phyloP scores from a whole-genome alignment of 2,113 vertebrate genomes.

The Menidia beryllina region DNA sequence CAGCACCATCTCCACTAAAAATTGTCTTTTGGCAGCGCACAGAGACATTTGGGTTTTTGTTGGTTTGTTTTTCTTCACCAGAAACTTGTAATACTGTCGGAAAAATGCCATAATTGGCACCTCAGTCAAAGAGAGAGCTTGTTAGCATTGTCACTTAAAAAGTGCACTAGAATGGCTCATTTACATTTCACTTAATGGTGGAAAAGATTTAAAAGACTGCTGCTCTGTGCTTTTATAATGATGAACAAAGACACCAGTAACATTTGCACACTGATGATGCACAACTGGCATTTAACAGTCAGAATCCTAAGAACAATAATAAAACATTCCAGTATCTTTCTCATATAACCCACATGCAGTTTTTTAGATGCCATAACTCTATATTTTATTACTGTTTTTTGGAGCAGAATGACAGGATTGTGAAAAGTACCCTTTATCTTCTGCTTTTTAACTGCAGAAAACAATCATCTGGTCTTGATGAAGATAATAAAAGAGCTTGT shows the following conservation, averaged over 20 bases:
- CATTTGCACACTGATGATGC: neutral
- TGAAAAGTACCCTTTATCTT: neutral
- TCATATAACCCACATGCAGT: neutral
- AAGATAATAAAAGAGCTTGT: neutral
- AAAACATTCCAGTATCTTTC: neutral
- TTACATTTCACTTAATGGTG: conserved; percentile 60
- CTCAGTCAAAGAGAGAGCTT: conserved; percentile 54
- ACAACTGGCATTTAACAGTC: neutral
- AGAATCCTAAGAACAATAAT: neutral
- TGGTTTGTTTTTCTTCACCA: conserved; percentile 57
- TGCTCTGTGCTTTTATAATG: conserved; percentile 44
- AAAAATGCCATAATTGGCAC: conserved; percentile 63
- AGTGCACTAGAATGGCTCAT: conserved; percentile 49
- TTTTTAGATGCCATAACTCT: neutral
- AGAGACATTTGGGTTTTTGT: conserved; percentile 44
- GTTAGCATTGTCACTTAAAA: conserved; percentile 64
- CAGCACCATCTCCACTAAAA: conserved; percentile 27
- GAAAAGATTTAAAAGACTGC: conserved; percentile 54
- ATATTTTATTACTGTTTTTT: neutral
- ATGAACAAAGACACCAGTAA: conserved; percentile 12
- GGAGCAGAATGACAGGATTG: neutral
- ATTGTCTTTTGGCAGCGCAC: conserved; percentile 27
- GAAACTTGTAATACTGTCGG: conserved; percentile 63
- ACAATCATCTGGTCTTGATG: neutral
- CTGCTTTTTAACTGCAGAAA: neutral